These are phyloP conservation scores for Threskiornis aethiopicus DNA, from an alignment of 2,797 vertebrate species.

Conservation along the genomic window DNA sequence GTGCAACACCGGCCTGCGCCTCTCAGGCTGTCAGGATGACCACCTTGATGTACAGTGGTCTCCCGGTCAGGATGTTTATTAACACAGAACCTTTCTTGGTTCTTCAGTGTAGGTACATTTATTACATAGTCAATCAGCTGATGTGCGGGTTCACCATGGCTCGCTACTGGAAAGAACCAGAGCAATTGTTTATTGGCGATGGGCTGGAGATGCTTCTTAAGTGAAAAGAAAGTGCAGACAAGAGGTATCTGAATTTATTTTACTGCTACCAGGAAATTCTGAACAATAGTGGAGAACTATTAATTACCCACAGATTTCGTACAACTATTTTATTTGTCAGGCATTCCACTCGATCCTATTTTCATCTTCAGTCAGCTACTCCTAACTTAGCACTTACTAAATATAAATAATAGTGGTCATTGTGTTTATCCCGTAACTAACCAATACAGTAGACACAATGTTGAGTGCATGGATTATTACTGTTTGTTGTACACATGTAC, in stretches of 20 bases:
- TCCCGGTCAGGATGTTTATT: fast-evolving
- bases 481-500: not conserved
- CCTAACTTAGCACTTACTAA: not conserved
- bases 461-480: not conserved
- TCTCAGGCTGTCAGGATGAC: not conserved
- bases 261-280: not conserved
- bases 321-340: not conserved
- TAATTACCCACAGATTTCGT: not conserved
- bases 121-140: not conserved
- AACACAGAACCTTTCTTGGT: not conserved
- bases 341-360: not conserved
- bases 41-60: no score
- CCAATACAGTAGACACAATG: not conserved
- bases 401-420: not conserved
- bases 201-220: not conserved
- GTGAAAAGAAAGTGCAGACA: not conserved
- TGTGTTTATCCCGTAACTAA: not conserved
- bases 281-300: not conserved
- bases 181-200: not conserved
- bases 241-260: not conserved
- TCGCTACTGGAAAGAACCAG: not conserved
- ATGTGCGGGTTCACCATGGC: not conserved
- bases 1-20: no score
- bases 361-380: not conserved
- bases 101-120: not conserved